Evolutionary conservation across 2,797 vertebrate genomes (phyloP).

Genomic region (Apogon hyalosoma): DNA sequence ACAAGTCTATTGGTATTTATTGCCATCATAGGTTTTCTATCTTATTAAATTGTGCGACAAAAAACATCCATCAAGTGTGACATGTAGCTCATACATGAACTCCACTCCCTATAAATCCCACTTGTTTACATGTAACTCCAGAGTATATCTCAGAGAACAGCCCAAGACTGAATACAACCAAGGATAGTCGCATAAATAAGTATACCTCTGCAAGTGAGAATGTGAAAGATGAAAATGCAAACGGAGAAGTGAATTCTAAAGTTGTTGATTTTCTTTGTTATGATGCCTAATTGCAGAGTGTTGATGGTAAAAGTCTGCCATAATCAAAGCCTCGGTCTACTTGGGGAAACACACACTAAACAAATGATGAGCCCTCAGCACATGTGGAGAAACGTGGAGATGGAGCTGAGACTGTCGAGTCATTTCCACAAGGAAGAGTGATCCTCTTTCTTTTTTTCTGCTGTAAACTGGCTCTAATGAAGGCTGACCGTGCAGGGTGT

Average conservation of each 20-base stretch:
- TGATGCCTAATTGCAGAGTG: constrained; percentile 63
- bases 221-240: constrained; percentile 27
- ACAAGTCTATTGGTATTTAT: not conserved
- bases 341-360: constrained; percentile 60
- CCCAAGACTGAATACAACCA: constrained; percentile 18
- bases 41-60: not conserved
- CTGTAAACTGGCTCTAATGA: constrained; percentile 76
- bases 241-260: constrained; percentile 44
- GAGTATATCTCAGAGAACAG: constrained; percentile 6
- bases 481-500: constrained; percentile 66
- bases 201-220: constrained; percentile 8
- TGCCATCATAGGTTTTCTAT: constrained; percentile 1
- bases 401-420: constrained; percentile 66
- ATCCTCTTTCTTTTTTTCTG: constrained; percentile 34
- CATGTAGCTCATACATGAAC: not conserved
- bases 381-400: constrained; percentile 66
- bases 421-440: constrained; percentile 65
- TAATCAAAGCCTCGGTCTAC: constrained; percentile 70
- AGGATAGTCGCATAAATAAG: not conserved
- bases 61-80: constrained; percentile 5
- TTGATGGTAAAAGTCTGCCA: constrained; percentile 54
- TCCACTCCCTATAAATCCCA: constrained; percentile 4
- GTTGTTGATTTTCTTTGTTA: constrained; percentile 60
- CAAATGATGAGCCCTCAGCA: constrained; percentile 70
- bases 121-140: constrained; percentile 6